Evolutionary conservation across 2,113 vertebrate genomes (phyloP).

Genomic region (Heterochromis multidens): DNA sequence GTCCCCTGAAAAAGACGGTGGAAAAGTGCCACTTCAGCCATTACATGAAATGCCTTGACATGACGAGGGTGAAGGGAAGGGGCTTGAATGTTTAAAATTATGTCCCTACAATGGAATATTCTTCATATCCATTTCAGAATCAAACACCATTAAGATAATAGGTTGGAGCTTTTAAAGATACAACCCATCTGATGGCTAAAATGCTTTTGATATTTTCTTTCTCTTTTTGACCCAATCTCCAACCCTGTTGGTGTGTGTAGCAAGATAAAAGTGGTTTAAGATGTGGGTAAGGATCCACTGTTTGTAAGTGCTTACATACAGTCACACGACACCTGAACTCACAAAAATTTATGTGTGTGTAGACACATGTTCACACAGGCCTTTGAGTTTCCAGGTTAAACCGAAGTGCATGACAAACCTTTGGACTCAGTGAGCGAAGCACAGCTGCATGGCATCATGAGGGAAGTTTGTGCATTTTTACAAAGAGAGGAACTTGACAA

Average conservation of each 20-base stretch:
- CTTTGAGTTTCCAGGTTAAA: not conserved
- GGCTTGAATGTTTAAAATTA: conserved; percentile 57
- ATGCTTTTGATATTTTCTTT: conserved; percentile 24
- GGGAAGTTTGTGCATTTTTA: not conserved
- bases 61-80: conserved; percentile 22
- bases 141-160: conserved; percentile 60
- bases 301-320: not conserved
- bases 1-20: conserved; percentile 40
- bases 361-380: not conserved
- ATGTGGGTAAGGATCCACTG: not conserved
- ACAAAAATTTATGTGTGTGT: not conserved
- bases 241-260: not conserved
- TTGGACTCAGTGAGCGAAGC: not conserved
- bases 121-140: conserved; percentile 54
- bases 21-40: conserved; percentile 53
- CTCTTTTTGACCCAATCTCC: conserved; percentile 2
- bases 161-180: conserved; percentile 52
- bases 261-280: not conserved
- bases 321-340: not conserved
- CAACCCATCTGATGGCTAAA: not conserved
- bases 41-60: conserved; percentile 61
- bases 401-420: not conserved
- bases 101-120: conserved; percentile 34
- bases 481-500: conserved; percentile 1
- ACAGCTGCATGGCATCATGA: not conserved